phyloP scores from a whole-genome alignment of 2,113 vertebrate genomes.

The Procavia capensis region DNA sequence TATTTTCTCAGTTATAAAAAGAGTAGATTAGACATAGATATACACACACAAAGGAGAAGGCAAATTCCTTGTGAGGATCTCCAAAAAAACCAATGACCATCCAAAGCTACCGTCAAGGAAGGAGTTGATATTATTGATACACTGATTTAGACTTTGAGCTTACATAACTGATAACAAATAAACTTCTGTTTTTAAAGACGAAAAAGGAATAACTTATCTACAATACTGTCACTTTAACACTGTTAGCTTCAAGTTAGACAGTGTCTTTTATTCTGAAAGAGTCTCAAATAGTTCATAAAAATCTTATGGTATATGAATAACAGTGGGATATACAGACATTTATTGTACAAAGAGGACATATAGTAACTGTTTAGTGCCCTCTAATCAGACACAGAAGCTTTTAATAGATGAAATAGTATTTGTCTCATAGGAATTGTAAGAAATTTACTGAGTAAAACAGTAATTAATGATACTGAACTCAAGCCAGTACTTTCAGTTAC shows the following conservation, averaged over 20 bases:
- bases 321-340: background rate
- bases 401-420: slow-evolving; percentile 18
- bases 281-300: background rate
- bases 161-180: background rate
- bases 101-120: background rate
- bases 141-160: background rate
- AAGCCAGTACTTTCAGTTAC: slow-evolving; percentile 1
- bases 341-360: background rate
- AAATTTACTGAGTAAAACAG: slow-evolving; percentile 29
- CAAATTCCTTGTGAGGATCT: background rate
- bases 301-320: background rate
- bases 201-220: background rate
- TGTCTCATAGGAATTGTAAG: slow-evolving; percentile 32
- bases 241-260: background rate
- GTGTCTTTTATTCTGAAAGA: background rate
- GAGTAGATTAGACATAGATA: background rate
- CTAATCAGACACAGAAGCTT: background rate
- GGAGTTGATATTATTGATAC: background rate
- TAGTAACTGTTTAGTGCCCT: background rate
- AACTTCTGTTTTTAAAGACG: background rate
- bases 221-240: background rate
- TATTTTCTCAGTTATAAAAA: background rate
- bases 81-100: background rate
- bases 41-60: background rate
- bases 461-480: slow-evolving; percentile 55